These are phyloP conservation scores for Latrodectus hesperus DNA, from an alignment of 2,888 invertebrate genomes.

Conservation along the genomic window DNA sequence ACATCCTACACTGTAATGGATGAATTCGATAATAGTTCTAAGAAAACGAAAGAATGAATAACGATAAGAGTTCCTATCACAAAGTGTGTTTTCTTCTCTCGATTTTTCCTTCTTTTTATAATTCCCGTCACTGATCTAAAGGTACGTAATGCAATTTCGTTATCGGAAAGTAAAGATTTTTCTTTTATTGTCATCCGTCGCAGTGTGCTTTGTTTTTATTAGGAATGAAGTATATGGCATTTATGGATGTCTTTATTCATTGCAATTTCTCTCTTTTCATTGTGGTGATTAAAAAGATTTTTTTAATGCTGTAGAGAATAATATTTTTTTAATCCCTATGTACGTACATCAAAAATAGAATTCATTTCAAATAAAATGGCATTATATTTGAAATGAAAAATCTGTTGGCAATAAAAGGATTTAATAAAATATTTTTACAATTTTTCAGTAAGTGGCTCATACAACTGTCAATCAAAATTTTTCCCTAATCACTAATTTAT, in stretches of 20 bases:
- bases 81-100: constrained; percentile 12
- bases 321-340: too few relatives aligned
- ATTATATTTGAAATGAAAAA: too few relatives aligned
- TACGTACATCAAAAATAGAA: too few relatives aligned
- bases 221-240: background rate
- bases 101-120: background rate
- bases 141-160: constrained; percentile 31
- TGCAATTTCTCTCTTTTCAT: background rate
- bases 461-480: too few relatives aligned
- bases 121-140: background rate
- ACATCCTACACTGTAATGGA: constrained; percentile 46
- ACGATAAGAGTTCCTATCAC: constrained; percentile 23
- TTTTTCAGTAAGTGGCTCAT: too few relatives aligned
- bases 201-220: background rate
- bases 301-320: too few relatives aligned
- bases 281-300: background rate
- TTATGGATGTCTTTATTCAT: constrained; percentile 7
- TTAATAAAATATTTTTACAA: too few relatives aligned
- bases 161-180: constrained; percentile 11
- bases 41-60: constrained; percentile 33
- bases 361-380: too few relatives aligned
- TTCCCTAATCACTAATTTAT: too few relatives aligned
- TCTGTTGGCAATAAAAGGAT: too few relatives aligned
- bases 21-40: constrained; percentile 53
- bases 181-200: constrained; percentile 6